Base-by-base conservation (phyloP, 2,888 invertebrate species). In the Adineta ricciae region DNA sequence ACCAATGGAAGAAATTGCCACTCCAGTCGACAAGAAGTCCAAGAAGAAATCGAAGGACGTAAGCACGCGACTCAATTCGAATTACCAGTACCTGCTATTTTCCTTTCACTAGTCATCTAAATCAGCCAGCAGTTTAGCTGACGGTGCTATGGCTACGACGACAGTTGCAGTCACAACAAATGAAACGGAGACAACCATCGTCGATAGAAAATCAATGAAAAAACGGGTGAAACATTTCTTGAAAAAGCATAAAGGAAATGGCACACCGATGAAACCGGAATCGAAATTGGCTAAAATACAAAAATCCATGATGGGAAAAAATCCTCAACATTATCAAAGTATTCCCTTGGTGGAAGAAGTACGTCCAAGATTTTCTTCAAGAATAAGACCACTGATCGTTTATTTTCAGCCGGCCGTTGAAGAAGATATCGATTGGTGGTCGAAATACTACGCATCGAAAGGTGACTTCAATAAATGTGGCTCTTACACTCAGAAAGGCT, bases 361-460 rank as follows among this genome's bases (percentile, higher is more conserved):
- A n/a, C 2, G 83, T 83, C 38, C 7, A 32, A 41, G n/a, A 78
- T 5, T 82, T 50, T 38, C 8, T n/a, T 19, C 27, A 24, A 64
- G 11, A 11, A 11, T 64, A 27, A 24, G 9, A 54, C 7, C n/a
- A n/a, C n/a, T n/a, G 9, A 83, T 64, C 9, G n/a, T 21, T 52
- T 52, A 11, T 46, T 82, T 82, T 84, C 84, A 88, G 88, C 84
- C 87, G 38, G n/a, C 86, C 7, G 89, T 88, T 16, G 88, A 88
- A 72, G 89, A 89, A 84, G 94, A 93, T 88, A 93, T 94, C 88
- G 96, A 96, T 90, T 96, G 96, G 96, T 96, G 96, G 96, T 95
- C 95, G 0, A 96, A 96, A 90, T 96, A 95, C 90, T 96, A 95
- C 89, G 94, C 95, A 24, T 96, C 96, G 0, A 92, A 94, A 24